phyloP scores from a whole-genome alignment of 1,140 invertebrate genomes.

The Asobara japonica region DNA sequence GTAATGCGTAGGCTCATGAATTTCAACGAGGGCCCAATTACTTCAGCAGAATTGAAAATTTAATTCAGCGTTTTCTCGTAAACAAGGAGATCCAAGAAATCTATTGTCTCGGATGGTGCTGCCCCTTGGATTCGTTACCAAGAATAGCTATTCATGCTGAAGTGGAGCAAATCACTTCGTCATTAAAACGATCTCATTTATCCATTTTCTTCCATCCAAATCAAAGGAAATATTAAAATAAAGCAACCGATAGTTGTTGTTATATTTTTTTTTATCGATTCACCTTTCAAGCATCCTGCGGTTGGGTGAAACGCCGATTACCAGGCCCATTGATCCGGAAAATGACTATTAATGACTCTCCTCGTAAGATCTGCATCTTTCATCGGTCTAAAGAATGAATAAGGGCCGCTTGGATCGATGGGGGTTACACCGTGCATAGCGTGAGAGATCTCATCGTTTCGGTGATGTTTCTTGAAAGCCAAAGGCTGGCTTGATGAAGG shows the following conservation, averaged over 20 bases:
- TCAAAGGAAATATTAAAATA: background rate
- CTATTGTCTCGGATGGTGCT: background rate
- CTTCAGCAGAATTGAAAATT: too few relatives aligned
- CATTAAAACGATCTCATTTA: background rate
- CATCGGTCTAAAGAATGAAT: conserved; percentile 26
- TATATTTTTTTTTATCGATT: background rate
- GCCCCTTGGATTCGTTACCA: background rate
- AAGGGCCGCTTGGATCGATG: conserved; percentile 36
- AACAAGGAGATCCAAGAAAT: background rate
- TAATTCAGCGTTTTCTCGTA: background rate
- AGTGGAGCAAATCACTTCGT: background rate
- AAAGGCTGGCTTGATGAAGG: background rate
- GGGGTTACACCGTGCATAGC: background rate
- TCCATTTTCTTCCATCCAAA: background rate
- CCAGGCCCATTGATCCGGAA: conserved; percentile 61
- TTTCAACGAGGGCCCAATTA: too few relatives aligned
- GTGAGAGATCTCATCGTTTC: background rate
- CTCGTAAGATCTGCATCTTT: conserved; percentile 60
- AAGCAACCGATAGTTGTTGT: too few relatives aligned
- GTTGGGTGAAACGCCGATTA: conserved; percentile 54
- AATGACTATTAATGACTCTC: conserved; percentile 66
- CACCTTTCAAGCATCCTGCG: conserved; percentile 42
- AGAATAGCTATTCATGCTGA: background rate
- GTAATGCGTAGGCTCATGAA: background rate
- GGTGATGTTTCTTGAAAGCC: background rate